phyloP scores from a whole-genome alignment of 2,797 vertebrate genomes.

The Protosalanx chinensis region DNA sequence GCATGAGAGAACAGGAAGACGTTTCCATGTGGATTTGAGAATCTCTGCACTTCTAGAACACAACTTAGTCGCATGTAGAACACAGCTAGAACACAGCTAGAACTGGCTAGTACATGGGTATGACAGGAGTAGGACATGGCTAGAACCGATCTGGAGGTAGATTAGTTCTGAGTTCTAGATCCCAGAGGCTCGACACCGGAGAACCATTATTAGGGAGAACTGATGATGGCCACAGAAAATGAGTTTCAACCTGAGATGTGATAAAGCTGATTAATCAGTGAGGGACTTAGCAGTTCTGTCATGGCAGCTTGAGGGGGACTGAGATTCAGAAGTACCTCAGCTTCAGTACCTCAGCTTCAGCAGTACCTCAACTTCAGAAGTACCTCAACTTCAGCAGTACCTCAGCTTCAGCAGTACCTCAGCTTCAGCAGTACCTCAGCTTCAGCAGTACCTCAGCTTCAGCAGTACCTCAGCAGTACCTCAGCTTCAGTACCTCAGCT shows the following conservation, averaged over 20 bases:
- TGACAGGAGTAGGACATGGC: too few species aligned
- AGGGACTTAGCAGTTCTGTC: not conserved
- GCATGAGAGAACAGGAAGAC: constrained; percentile 73
- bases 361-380: too few species aligned
- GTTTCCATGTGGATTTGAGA: constrained; percentile 65
- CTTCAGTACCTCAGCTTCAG: too few species aligned
- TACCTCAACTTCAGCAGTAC: too few species aligned
- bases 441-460: too few species aligned
- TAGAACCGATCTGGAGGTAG: too few species aligned
- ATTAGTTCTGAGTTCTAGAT: not conserved
- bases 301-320: not conserved
- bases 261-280: not conserved
- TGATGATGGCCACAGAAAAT: not conserved
- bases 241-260: not conserved
- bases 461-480: too few species aligned
- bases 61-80: constrained; percentile 7
- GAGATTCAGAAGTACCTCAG: too few species aligned
- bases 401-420: too few species aligned
- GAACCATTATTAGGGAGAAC: not conserved
- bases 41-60: constrained; percentile 50
- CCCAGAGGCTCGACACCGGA: not conserved
- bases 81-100: constrained; percentile 14
- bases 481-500: too few species aligned
- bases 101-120: too few species aligned
- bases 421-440: too few species aligned